Evolutionary conservation across 2,797 vertebrate genomes (phyloP), one percentile per base, ranked within the genome.

Genomic region (Cuniculus paca): DNA sequence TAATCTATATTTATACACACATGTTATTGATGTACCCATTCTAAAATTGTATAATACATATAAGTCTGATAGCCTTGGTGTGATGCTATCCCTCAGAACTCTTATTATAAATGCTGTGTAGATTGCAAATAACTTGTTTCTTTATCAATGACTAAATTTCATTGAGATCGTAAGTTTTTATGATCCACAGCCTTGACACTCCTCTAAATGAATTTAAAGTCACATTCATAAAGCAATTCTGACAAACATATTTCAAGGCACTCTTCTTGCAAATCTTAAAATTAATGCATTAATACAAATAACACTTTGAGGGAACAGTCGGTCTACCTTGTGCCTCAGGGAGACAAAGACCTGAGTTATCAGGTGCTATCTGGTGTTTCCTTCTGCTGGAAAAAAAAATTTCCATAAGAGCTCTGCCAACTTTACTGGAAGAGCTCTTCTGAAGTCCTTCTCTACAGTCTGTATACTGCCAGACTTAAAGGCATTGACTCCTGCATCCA

Each of bases 371-470:
- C 20, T 6, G 20, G 48, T 58, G n/a, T 65, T 65, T 65, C 8
- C 11, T 16, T 65, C 3, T 28, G 16, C 16, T 50, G 34, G 58
- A 42, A 13, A 42, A 68, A 45, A 82, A 63, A 28, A 48, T 34
- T 42, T 48, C 7, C 16, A 1, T 1, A 24, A 61, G 20, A 42
- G 24, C 39, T 52, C 48, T 81, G 26, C 14, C 17, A 52, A 8
- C 3, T 2, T 36, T 0, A 1, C 1, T 78, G 48, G 14, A 19
- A 34, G 8, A 42, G 28, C 5, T 39, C 56, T 26, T 52, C 9
- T 72, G 24, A 42, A 28, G 6, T 45, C 31, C 68, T 75, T 58
- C 24, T 52, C 31, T 70, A 8, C 16, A 48, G 6, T 19, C 24
- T 17, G 12, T 45, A n/a, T 52, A 31, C 79, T 36, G 10, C n/a